A percentile compares a stretch with the other conserved stretches of the same genome.
Evolutionary conservation across 2,888 invertebrate genomes (phyloP).

Genomic region (Yponomeuta evonymella): DNA sequence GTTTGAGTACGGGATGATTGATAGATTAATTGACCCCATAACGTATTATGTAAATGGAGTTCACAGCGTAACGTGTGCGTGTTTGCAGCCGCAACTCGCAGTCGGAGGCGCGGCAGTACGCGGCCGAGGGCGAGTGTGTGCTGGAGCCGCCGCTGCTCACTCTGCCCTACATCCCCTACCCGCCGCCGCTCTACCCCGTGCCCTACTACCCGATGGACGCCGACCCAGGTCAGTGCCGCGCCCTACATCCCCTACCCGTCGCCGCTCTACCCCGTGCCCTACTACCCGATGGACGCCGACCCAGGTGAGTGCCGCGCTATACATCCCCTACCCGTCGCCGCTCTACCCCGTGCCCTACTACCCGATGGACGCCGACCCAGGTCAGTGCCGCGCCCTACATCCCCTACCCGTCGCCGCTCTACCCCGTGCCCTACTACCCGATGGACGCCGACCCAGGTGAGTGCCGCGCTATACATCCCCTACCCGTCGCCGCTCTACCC

Average conservation of each 20-base stretch:
- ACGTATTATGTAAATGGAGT: too few relatives aligned
- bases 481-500: background rate
- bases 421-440: conserved; percentile 63
- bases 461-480: conserved; percentile 13
- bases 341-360: too few relatives aligned
- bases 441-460: conserved; percentile 57
- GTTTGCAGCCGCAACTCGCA: conserved; percentile 44
- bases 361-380: too few relatives aligned
- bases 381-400: too few relatives aligned
- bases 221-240: conserved; percentile 45
- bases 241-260: conserved; percentile 40
- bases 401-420: conserved; percentile 64
- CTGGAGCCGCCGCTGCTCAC: conserved; percentile 44
- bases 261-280: background rate
- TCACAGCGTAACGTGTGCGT: background rate
- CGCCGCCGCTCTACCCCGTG: conserved; percentile 66
- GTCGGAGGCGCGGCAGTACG: conserved; percentile 25
- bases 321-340: background rate
- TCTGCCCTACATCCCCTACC: conserved; percentile 64
- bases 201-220: conserved; percentile 62
- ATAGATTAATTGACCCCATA: too few relatives aligned
- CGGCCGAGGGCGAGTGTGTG: conserved; percentile 25
- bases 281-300: too few relatives aligned
- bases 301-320: too few relatives aligned
- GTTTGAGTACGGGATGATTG: too few relatives aligned